Percentiles rank a stretch among this genome's conserved stretches.
Conservation (phyloP, 1,140 invertebrate species). For the Forficula auricularia region DNA sequence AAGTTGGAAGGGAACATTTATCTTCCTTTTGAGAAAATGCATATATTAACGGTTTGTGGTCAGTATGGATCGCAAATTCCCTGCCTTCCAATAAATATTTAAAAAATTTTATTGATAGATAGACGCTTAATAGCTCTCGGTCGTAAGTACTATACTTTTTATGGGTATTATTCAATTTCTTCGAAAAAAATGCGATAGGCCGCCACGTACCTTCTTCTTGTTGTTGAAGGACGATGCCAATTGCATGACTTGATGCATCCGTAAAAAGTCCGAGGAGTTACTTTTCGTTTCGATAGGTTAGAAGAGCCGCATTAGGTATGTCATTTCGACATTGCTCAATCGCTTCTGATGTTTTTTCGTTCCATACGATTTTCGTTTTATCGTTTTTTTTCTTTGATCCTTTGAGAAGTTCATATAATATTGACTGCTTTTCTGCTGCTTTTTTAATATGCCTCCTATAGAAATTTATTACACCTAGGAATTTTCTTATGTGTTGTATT, state of each 20-base stretch:
- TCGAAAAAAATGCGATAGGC: constrained; percentile 14
- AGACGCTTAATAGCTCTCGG: constrained; percentile 14
- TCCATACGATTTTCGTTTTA: constrained; percentile 11
- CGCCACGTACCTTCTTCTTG: neutral
- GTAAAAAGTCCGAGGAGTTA: no score
- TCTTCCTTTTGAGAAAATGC: no score
- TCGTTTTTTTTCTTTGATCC: constrained; percentile 17
- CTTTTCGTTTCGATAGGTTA: constrained; percentile 1
- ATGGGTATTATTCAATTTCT: constrained; percentile 10
- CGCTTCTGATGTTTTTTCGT: neutral
- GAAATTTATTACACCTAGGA: constrained; percentile 15
- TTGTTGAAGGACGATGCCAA: no score
- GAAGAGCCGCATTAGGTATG: constrained; percentile 7
- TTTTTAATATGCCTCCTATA: constrained; percentile 12
- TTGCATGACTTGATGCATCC: no score
- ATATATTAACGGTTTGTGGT: neutral
- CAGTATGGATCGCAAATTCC: constrained; percentile 13
- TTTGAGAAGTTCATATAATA: constrained; percentile 14
- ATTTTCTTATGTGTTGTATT: constrained; percentile 10
- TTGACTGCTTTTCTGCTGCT: constrained; percentile 10
- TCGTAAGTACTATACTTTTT: constrained; percentile 8
- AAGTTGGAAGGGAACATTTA: no score
- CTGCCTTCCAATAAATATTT: constrained; percentile 18
- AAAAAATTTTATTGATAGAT: constrained; percentile 17
- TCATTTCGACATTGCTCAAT: constrained; percentile 11